Percentiles rank a stretch among this genome's conserved stretches.
phyloP scores from a whole-genome alignment of 2,797 vertebrate genomes.

The Neomorphus geoffroyi region DNA sequence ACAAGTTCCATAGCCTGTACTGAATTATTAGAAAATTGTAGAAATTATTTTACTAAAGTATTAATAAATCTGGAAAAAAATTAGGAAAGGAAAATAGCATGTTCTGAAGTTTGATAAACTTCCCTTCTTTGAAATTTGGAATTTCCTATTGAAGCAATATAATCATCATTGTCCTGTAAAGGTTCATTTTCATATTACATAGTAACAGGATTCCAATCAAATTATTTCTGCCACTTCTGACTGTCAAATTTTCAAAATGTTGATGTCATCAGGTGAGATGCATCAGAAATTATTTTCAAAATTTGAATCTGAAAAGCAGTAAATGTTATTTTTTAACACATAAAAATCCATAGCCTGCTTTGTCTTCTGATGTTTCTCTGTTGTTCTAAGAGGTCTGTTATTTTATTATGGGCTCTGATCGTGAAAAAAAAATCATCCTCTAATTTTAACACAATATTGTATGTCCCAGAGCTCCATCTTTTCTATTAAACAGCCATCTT shows the following conservation, averaged over 20 bases:
- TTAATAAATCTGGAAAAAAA: neutral
- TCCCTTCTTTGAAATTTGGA: neutral
- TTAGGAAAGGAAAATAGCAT: neutral
- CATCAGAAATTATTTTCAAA: neutral
- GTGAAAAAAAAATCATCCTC: neutral
- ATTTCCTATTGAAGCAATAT: neutral
- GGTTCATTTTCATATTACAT: neutral
- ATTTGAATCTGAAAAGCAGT: neutral
- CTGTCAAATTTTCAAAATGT: neutral
- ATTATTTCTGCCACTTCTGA: neutral
- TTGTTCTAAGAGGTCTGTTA: neutral
- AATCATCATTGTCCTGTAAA: neutral
- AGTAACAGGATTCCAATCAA: neutral
- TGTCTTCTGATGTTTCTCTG: neutral
- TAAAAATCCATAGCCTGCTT: neutral
- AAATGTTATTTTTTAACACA: neutral
- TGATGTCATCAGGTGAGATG: neutral
- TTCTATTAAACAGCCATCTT: neutral
- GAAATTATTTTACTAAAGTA: neutral
- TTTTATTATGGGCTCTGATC: neutral
- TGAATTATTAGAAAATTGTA: neutral
- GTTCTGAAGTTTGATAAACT: neutral
- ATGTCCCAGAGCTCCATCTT: neutral
- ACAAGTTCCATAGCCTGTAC: neutral
- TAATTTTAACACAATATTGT: neutral